These are phyloP conservation scores for Rhea americana DNA, from an alignment of 2,113 vertebrate species.

Conservation along the genomic window DNA sequence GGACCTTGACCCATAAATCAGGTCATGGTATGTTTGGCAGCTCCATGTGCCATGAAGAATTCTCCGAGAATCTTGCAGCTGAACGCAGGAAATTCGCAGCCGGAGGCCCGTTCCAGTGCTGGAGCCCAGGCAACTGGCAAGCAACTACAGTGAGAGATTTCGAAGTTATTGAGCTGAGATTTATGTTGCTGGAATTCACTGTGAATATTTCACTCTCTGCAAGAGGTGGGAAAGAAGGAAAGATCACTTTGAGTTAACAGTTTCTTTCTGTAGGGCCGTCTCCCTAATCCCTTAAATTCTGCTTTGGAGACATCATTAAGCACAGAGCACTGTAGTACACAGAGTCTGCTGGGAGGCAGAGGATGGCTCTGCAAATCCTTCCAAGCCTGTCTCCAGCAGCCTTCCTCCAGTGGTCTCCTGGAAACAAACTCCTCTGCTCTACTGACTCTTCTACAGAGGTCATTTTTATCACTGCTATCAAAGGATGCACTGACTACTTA, in stretches of 20 bases:
- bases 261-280: background rate
- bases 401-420: background rate
- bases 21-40: background rate
- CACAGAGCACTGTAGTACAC: background rate
- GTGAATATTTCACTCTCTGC: conserved; percentile 1
- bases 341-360: background rate
- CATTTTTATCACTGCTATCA: background rate
- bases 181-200: conserved; percentile 25
- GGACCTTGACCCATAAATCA: background rate
- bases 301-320: background rate
- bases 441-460: background rate
- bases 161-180: background rate
- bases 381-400: background rate
- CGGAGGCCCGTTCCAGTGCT: background rate
- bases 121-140: background rate
- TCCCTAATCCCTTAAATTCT: background rate
- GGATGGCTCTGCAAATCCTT: background rate
- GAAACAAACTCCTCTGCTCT: background rate
- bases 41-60: background rate
- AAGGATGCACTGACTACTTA: background rate
- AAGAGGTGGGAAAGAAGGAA: conserved; percentile 4
- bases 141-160: background rate
- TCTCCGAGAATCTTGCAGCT: background rate
- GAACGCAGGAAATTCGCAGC: conserved; percentile 24
- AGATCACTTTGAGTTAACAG: background rate